phyloP scores from a whole-genome alignment of 2,113 vertebrate genomes.

The Dendrocopos noguchii region DNA sequence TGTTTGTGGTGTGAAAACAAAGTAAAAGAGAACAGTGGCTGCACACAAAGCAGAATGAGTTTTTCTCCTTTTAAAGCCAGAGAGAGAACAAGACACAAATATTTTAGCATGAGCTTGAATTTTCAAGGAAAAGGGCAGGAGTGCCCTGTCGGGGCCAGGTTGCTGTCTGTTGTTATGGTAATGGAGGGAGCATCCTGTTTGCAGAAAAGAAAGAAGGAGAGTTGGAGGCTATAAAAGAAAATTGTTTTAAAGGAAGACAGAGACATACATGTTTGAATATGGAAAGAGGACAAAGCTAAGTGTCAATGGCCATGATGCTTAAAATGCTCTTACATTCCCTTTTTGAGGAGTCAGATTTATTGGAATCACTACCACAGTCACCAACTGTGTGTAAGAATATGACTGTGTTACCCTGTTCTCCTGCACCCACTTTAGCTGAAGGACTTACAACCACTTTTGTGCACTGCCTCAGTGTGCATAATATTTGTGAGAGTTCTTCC shows the following conservation, averaged over 20 bases:
- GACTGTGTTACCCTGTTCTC: rapidly evolving
- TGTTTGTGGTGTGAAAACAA: conserved; percentile 13
- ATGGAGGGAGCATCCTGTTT: not conserved
- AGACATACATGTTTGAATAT: not conserved
- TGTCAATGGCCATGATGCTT: not conserved
- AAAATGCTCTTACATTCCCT: not conserved
- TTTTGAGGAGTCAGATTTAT: not conserved
- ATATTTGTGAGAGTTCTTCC: not conserved
- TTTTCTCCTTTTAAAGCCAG: not conserved
- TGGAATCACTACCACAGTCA: not conserved
- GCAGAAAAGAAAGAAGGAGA: not conserved
- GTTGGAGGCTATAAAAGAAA: not conserved
- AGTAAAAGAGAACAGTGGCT: not conserved
- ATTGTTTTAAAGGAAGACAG: not conserved
- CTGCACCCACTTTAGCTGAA: not conserved
- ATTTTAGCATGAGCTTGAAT: conserved; percentile 18
- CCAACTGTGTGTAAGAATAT: not conserved
- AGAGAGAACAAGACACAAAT: not conserved
- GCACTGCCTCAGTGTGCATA: not conserved
- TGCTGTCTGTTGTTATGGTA: conserved; percentile 59
- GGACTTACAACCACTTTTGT: not conserved
- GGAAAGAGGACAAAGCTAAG: not conserved
- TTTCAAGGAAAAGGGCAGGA: conserved; percentile 54
- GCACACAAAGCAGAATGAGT: not conserved
- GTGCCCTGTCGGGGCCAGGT: conserved; percentile 10